Evolutionary conservation across 2,888 invertebrate species (phyloP).

Genomic region (Eupithecia inturbata): DNA sequence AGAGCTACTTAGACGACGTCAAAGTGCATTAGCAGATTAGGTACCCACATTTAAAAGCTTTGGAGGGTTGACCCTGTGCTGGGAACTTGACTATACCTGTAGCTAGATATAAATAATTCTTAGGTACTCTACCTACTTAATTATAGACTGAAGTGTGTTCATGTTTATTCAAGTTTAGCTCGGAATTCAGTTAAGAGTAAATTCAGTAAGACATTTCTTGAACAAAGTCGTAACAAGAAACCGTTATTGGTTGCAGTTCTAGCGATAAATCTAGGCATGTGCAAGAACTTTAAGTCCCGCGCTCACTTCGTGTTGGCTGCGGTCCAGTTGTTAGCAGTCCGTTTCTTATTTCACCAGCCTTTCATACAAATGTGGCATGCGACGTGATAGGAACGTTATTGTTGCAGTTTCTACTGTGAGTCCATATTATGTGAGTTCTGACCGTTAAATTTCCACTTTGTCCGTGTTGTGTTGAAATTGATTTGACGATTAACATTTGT

Average conservation of each 20-base stretch:
- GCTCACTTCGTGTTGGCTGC: constrained; percentile 53
- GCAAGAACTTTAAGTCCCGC: constrained; percentile 38
- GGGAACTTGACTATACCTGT: neutral
- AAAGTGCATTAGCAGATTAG: neutral
- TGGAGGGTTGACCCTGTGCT: neutral
- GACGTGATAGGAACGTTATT: constrained; percentile 36
- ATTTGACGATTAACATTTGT: no score
- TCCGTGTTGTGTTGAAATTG: constrained; percentile 1
- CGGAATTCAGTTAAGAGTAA: neutral
- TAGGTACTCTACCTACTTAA: neutral
- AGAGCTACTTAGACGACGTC: neutral
- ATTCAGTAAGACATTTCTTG: neutral
- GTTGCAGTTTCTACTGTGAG: constrained; percentile 15
- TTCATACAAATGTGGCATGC: constrained; percentile 44
- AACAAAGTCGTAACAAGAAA: constrained; percentile 9
- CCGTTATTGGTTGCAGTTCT: constrained; percentile 14
- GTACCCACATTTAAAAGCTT: neutral
- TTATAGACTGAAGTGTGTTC: neutral
- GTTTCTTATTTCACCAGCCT: constrained; percentile 53
- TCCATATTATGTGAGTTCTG: constrained; percentile 6
- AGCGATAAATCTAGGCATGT: constrained; percentile 30
- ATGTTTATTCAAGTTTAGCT: neutral
- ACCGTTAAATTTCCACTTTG: neutral
- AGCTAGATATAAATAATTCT: neutral
- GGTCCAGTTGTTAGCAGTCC: constrained; percentile 54